Evolutionary conservation across 53 echinoderm and acorn worm species (phyloP).

Genomic region (Astropecten irregularis): DNA sequence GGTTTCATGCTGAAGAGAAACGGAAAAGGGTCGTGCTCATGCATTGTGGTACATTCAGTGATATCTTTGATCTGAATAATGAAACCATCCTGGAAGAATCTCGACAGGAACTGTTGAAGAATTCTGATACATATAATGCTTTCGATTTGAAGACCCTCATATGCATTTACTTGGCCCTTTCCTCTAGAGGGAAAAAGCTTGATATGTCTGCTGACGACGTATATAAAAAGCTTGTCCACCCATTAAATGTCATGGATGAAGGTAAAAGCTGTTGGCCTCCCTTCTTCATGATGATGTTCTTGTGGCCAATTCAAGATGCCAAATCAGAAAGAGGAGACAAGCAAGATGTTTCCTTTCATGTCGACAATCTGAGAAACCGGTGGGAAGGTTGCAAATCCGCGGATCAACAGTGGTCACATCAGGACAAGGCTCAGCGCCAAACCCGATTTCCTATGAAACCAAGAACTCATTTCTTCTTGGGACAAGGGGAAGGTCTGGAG

Average conservation of each 20-base stretch:
- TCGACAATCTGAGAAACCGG: neutral
- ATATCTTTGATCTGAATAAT: slow-evolving; percentile 34
- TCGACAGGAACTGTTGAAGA: neutral
- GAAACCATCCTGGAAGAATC: neutral
- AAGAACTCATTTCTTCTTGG: slow-evolving; percentile 51
- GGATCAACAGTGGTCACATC: neutral
- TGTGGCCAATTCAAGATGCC: slow-evolving; percentile 53
- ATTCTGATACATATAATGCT: neutral
- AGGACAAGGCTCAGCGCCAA: neutral
- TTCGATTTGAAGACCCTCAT: slow-evolving; percentile 62
- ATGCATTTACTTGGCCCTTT: slow-evolving; percentile 49
- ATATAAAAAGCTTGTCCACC: slow-evolving; percentile 25
- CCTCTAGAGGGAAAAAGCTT: neutral
- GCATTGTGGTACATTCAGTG: slow-evolving; percentile 18
- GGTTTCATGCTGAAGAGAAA: neutral
- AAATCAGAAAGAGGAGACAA: slow-evolving; percentile 23
- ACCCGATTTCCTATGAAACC: slow-evolving; percentile 20
- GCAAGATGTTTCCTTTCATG: neutral
- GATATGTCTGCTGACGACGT: slow-evolving; percentile 24
- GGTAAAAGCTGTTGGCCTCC: neutral
- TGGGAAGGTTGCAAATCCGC: neutral
- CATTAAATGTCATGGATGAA: neutral
- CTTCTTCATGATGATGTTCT: slow-evolving; percentile 61
- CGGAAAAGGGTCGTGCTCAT: slow-evolving; percentile 5
- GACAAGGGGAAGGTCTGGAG: slow-evolving; percentile 16